phyloP scores from a whole-genome alignment of 2,113 vertebrate genomes.

The Clarias macrocephalus region DNA sequence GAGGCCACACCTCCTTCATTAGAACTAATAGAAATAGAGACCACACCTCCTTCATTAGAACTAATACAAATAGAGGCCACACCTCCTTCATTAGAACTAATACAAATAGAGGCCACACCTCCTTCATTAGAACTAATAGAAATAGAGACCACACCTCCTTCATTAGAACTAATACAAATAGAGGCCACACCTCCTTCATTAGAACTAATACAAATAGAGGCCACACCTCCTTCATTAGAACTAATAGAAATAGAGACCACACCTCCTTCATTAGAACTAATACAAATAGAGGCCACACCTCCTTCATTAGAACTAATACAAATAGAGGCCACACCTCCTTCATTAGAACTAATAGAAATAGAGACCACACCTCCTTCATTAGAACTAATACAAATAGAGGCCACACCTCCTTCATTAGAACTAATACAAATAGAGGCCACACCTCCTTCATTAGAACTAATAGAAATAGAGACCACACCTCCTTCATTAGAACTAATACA shows the following conservation, averaged over 20 bases:
- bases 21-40: not conserved
- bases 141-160: too few relatives aligned
- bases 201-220: not conserved
- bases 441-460: not conserved
- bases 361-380: not conserved
- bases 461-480: not conserved
- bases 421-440: not conserved
- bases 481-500: not conserved
- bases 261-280: not conserved
- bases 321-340: not conserved
- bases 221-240: not conserved
- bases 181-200: not conserved
- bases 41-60: not conserved
- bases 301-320: not conserved
- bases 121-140: not conserved
- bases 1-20: not conserved
- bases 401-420: not conserved
- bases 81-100: not conserved
- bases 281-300: not conserved
- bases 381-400: not conserved
- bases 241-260: not conserved
- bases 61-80: not conserved
- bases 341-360: not conserved
- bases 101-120: not conserved
- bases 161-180: not conserved